These are phyloP conservation scores for Porites divaricata DNA, from an alignment of 92 coral and sea anemone genomes.

Conservation along the genomic window DNA sequence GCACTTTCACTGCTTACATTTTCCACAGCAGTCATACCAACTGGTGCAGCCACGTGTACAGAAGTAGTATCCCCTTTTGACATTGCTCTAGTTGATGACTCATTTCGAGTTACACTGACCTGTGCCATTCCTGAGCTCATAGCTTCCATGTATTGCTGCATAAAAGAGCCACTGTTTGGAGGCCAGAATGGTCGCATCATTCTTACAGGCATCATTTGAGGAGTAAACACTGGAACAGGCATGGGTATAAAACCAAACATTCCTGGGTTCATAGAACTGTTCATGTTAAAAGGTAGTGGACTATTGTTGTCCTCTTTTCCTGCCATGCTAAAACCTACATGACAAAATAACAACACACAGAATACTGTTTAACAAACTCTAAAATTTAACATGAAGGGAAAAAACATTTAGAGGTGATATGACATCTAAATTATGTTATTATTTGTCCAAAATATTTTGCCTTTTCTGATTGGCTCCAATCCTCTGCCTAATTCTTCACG, in stretches of 20 bases:
- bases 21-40: background rate
- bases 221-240: slow-evolving; percentile 67
- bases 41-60: background rate
- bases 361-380: background rate
- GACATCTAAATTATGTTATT: too few relatives aligned
- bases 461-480: too few relatives aligned
- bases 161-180: slow-evolving; percentile 28
- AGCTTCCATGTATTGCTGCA: slow-evolving; percentile 57
- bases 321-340: slow-evolving; percentile 19
- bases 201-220: slow-evolving; percentile 65
- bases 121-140: slow-evolving; percentile 23
- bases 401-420: too few relatives aligned
- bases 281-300: slow-evolving; percentile 27
- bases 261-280: slow-evolving; percentile 27
- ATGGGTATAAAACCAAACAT: slow-evolving; percentile 57
- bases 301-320: slow-evolving; percentile 32
- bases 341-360: background rate
- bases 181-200: slow-evolving; percentile 64
- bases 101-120: slow-evolving; percentile 1
- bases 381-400: background rate
- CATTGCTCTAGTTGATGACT: background rate
- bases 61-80: background rate
- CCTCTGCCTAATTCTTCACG: too few relatives aligned
- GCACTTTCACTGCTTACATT: background rate
- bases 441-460: too few relatives aligned